Base-by-base conservation (phyloP, 2,113 vertebrate genomes). In the Alethe diademata region DNA sequence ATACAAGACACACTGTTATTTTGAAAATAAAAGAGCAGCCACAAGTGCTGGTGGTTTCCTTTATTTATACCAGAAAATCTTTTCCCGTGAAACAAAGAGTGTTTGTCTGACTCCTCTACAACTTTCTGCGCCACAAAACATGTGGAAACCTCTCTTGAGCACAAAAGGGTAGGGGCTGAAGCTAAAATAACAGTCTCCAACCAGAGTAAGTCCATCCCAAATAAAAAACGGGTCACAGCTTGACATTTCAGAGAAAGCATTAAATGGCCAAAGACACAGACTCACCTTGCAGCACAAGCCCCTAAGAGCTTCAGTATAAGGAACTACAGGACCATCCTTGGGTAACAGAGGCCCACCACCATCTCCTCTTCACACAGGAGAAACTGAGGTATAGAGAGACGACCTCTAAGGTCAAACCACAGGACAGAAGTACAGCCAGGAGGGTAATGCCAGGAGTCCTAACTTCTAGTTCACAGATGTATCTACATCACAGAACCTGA, bases 61-160 rank as follows among this genome's bases (percentile, higher is more conserved):
- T 98, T 96, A 96, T 96, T 98, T 97, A 97, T 86, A 70, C 66
- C 90, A 97, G 91, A 97, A 96, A 96, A 97, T 86, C 94, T 96
- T 97, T 96, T 95, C 92, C 93, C 15, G 12, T 87, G 86, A 86
- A 97, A 86, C 95, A 97, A 98, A 97, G 96, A 97, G 87, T 93
- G 66, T 95, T 97, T 98, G 97, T 97, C 94, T 96, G 84, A 90
- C 71, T 92, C 96, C 80, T 96, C 89, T 95, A 97, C 79, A 95
- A 92, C 86, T 83, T 95, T 90, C 80, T 40, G 9, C 94, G 92
- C 91, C 88, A 95, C 85, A 92, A 93, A 91, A 93, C 80, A 91
- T 64, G 79, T 91, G 81, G 88, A 94, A 95, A 29, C 56, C 89
- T 75, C 82, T 86, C 92, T 40, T 61, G 35, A 92, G 84, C 36